Conservation (phyloP, 64 coral and sea anemone genomes). For the Montipora capricornis region DNA sequence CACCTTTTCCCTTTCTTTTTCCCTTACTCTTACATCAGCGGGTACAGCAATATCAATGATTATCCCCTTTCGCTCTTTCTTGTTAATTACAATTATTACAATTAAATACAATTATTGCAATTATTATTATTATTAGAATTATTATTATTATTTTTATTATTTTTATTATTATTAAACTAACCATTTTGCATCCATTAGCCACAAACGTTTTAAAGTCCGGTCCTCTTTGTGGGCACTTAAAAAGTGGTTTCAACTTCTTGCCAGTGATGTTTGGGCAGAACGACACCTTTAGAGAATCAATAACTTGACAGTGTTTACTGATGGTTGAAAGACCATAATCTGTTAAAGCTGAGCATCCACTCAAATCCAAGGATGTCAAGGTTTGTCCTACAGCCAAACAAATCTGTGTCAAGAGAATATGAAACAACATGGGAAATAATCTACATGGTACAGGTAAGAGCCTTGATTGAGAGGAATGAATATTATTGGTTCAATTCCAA, state of each 20-base stretch:
- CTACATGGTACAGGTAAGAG: too few species aligned
- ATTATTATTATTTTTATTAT: too few species aligned
- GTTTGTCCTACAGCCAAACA: conserved; percentile 65
- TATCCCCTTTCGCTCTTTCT: too few species aligned
- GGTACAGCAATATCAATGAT: too few species aligned
- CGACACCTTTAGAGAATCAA: conserved; percentile 74
- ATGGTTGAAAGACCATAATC: conserved; percentile 79
- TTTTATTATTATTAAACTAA: conserved; percentile 4
- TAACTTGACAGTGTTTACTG: conserved; percentile 68
- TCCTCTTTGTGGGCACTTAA: conserved; percentile 59
- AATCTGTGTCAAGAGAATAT: conserved; percentile 37
- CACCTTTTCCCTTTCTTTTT: too few species aligned
- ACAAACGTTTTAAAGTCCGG: conserved; percentile 72
- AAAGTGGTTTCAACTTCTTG: conserved; percentile 63
- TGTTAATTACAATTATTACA: too few species aligned
- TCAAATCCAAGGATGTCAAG: conserved; percentile 73
- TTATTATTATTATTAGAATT: too few species aligned
- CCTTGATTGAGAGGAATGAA: too few species aligned
- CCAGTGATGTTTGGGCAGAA: conserved; percentile 85
- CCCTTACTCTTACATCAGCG: too few species aligned
- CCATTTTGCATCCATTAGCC: conserved; percentile 87
- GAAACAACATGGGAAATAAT: neutral
- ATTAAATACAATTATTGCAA: too few species aligned
- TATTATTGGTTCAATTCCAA: too few species aligned
- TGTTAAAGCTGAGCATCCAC: conserved; percentile 64